Evolutionary conservation across 1,140 invertebrate species (phyloP), one percentile per base, ranked within the genome.

Genomic region (Nixonia krombeini): DNA sequence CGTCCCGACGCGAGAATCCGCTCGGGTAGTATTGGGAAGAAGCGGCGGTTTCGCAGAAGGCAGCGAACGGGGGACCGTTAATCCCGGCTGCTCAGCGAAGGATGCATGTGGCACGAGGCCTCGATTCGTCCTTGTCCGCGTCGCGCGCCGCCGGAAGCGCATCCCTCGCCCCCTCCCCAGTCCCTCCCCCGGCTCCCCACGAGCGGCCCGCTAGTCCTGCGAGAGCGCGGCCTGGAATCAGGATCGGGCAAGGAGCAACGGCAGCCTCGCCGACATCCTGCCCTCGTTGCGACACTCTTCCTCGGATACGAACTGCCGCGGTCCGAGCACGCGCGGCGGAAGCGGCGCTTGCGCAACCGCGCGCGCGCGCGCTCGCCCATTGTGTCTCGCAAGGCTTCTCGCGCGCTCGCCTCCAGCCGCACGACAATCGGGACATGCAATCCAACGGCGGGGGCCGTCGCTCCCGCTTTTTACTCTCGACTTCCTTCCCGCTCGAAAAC

Each of bases 71-170:
- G 47, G 41, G 52, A 78, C 69, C 75, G 70, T 75, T 72, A 74
- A 67, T 66, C 64, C 63, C 69, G 80, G 77, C 75, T 75, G 77
- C 75, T 75, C 80, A 83, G 58, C 80, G 75, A 80, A 82, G 81
- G 81, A 82, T 83, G 81, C 81, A 83, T 83, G 73, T 81, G 66
- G 81, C 81, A 81, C 81, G 81, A 83, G 81, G 81, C 79, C 80
- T 73, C 67, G 62, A 29, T 47, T 63, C 70, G 81, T 83, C 81
- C 81, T 83, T 83, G 82, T 71, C 61, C 56, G 66, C 72, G 75
- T 71, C 75, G 51, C 62, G 63, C 76, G 70, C 58, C 78, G 80
- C 58, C 78, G 80, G 79, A 83, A 83, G 78, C 70, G 72, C 52
- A 72, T 57, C 68, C 72, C 67, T n/a, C 64, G 65, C 75, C 73